phyloP scores from a whole-genome alignment of 2,113 vertebrate genomes.

The Synchiropus splendidus region DNA sequence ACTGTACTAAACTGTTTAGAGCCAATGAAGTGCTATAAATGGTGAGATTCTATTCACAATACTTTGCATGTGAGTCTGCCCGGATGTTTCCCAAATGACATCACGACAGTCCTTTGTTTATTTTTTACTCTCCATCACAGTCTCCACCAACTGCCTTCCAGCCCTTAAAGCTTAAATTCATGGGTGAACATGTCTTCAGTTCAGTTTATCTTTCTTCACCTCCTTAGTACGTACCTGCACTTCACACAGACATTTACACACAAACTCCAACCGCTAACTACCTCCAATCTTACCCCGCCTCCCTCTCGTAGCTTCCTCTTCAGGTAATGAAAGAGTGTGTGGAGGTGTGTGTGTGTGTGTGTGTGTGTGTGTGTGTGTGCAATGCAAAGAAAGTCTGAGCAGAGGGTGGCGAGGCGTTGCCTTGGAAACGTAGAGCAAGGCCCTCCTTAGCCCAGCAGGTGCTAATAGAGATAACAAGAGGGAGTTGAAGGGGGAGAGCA shows the following conservation, averaged over 20 bases:
- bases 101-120: too few species aligned
- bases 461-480: conserved; percentile 72
- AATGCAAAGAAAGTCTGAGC: conserved; percentile 27
- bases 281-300: conserved; percentile 12
- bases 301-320: conserved; percentile 52
- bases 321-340: conserved; percentile 29
- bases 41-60: too few species aligned
- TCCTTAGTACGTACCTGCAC: conserved; percentile 13
- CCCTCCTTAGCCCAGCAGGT: conserved; percentile 72
- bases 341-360: conserved; percentile 25
- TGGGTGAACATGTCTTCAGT: too few species aligned
- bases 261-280: conserved; percentile 21
- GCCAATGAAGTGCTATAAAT: too few species aligned
- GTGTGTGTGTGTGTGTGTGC: conserved; percentile 9
- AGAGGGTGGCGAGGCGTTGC: conserved; percentile 60
- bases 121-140: too few species aligned
- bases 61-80: too few species aligned
- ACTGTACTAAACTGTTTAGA: background rate
- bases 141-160: too few species aligned
- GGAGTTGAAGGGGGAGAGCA: conserved; percentile 26
- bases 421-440: conserved; percentile 58
- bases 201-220: conserved; percentile 41
- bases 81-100: too few species aligned
- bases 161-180: too few species aligned
- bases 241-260: background rate